Percentiles rank a stretch among this genome's conserved stretches.
Conservation (phyloP, 2,113 vertebrate genomes). For the Hiodon tergisus region DNA sequence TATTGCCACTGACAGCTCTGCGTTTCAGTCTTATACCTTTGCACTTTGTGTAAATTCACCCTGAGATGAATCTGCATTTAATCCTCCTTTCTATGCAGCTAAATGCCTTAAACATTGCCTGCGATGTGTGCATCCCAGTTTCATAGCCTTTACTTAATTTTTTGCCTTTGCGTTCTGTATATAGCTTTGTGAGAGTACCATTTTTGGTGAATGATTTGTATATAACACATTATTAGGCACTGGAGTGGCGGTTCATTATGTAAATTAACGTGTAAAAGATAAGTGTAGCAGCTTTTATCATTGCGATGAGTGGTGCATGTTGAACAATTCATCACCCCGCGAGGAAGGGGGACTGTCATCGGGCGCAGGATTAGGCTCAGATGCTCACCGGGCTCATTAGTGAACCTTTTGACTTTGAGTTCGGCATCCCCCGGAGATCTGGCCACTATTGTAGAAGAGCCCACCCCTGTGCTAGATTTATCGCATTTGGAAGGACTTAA, state of each 20-base stretch:
- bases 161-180: background rate
- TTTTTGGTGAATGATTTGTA: background rate
- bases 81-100: background rate
- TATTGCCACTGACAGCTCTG: background rate
- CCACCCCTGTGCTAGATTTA: background rate
- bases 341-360: background rate
- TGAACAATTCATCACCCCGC: background rate
- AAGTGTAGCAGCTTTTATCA: background rate
- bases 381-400: background rate
- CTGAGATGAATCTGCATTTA: too few species aligned
- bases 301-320: background rate
- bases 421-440: background rate
- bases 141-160: background rate
- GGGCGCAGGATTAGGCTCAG: background rate
- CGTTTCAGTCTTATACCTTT: background rate
- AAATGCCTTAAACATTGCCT: background rate
- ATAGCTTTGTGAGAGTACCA: background rate
- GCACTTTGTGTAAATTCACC: too few species aligned
- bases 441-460: background rate
- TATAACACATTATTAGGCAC: constrained; percentile 9
- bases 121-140: background rate
- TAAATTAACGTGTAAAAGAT: constrained; percentile 2
- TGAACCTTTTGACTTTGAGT: constrained; percentile 1
- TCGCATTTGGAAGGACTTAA: constrained; percentile 6
- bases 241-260: constrained; percentile 8